Conservation (phyloP, 2,797 vertebrate species). For the Odontamblyopus rebecca region DNA sequence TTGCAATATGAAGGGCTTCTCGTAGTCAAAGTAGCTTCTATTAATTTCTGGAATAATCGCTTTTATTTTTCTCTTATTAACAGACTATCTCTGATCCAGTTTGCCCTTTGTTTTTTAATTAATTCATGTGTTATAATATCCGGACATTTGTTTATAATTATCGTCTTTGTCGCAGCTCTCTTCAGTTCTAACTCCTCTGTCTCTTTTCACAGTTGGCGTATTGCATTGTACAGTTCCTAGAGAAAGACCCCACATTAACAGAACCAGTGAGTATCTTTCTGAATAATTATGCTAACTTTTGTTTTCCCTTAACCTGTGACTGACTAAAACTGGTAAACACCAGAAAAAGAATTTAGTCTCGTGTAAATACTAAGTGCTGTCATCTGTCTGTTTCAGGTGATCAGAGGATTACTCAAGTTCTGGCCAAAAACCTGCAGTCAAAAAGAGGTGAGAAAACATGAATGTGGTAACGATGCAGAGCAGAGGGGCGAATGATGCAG, state of each 20-base stretch:
- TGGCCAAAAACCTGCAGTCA: constrained; percentile 99
- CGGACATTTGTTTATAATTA: not conserved
- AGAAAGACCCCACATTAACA: constrained; percentile 98
- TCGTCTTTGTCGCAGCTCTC: not conserved
- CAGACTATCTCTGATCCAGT: constrained; percentile 1
- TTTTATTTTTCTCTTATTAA: not conserved
- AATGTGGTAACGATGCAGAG: not conserved
- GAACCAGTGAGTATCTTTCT: constrained; percentile 86
- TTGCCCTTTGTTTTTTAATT: not conserved
- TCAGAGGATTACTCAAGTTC: constrained; percentile 98
- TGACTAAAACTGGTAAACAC: not conserved
- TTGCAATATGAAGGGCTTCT: no score
- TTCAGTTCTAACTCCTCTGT: not conserved
- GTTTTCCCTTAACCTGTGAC: no score
- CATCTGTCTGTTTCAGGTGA: constrained; percentile 81
- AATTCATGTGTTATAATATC: not conserved
- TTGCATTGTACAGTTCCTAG: constrained; percentile 99
- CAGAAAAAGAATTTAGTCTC: no score
- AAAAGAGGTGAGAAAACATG: constrained; percentile 85
- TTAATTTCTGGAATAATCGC: not conserved
- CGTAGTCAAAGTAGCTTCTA: no score
- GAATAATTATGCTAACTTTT: no score
- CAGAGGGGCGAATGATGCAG: no score
- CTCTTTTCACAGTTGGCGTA: constrained; percentile 87
- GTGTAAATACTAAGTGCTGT: not conserved